A percentile compares a stretch with the other conserved stretches of the same genome.
Conservation (phyloP, 2,797 vertebrate species). For the Sebastes hubbsi region DNA sequence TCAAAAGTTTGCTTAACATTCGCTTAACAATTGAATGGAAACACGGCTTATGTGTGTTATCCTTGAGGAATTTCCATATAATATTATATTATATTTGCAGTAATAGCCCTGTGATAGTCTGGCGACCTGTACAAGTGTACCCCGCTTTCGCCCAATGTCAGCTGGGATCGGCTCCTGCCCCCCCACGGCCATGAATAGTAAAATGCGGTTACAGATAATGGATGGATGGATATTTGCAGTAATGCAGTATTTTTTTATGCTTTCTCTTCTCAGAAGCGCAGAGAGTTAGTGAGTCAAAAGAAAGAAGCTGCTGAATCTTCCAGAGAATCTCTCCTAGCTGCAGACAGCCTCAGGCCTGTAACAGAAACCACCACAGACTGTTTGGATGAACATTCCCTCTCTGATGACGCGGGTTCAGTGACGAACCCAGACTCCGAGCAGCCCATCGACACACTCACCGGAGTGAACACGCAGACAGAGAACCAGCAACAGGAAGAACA, state of each 20-base stretch:
- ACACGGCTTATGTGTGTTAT: too few species aligned
- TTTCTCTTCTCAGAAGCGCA: conserved; percentile 71
- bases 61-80: too few species aligned
- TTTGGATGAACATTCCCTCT: conserved; percentile 5
- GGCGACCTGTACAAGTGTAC: too few species aligned
- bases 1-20: too few species aligned
- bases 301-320: conserved; percentile 33
- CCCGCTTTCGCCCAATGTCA: too few species aligned
- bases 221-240: too few species aligned
- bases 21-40: too few species aligned
- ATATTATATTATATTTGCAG: background rate
- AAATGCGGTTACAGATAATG: too few species aligned
- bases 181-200: too few species aligned
- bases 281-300: conserved; percentile 56
- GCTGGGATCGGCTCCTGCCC: too few species aligned
- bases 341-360: conserved; percentile 10
- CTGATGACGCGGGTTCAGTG: background rate
- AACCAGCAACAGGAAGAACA: conserved; percentile 23
- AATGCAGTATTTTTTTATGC: background rate
- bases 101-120: too few species aligned
- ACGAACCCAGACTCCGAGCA: conserved; percentile 10
- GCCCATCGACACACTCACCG: conserved; percentile 17
- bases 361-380: conserved; percentile 38
- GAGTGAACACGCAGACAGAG: conserved; percentile 13
- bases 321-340: conserved; percentile 9